These are phyloP conservation scores for Paramormyrops hopkinsi DNA, from an alignment of 2,797 vertebrate species.

Conservation along the genomic window DNA sequence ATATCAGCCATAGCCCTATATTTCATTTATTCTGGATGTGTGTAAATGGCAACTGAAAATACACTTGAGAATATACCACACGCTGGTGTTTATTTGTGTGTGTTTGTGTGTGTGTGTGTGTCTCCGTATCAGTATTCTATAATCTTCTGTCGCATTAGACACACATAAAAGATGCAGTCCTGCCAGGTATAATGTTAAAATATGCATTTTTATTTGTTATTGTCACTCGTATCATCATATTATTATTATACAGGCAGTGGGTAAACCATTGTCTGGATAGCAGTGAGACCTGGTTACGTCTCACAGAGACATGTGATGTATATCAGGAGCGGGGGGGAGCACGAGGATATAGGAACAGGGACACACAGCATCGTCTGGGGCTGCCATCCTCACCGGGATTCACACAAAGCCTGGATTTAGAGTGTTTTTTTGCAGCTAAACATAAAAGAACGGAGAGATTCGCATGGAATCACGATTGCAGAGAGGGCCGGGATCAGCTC, in stretches of 20 bases:
- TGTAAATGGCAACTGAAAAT: background rate
- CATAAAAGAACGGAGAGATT: background rate
- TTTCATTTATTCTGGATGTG: background rate
- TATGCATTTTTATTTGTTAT: background rate
- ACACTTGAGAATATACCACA: background rate
- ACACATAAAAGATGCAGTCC: background rate
- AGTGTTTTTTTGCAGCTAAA: background rate
- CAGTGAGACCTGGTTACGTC: background rate
- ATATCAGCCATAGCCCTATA: background rate
- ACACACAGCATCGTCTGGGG: background rate
- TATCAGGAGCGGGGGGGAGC: background rate
- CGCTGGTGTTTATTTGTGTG: background rate
- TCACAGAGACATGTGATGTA: background rate
- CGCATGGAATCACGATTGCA: background rate
- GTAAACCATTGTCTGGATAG: background rate
- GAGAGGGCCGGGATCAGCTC: background rate
- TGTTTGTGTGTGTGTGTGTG: background rate
- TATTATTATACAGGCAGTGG: background rate
- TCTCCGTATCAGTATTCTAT: background rate
- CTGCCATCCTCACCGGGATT: background rate
- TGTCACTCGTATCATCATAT: background rate
- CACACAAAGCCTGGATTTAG: background rate
- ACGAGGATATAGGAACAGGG: background rate
- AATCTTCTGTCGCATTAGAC: background rate
- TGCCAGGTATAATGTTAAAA: background rate